These are phyloP conservation scores for Geophilus truncorum DNA, from an alignment of 2,888 invertebrate genomes.

Conservation along the genomic window DNA sequence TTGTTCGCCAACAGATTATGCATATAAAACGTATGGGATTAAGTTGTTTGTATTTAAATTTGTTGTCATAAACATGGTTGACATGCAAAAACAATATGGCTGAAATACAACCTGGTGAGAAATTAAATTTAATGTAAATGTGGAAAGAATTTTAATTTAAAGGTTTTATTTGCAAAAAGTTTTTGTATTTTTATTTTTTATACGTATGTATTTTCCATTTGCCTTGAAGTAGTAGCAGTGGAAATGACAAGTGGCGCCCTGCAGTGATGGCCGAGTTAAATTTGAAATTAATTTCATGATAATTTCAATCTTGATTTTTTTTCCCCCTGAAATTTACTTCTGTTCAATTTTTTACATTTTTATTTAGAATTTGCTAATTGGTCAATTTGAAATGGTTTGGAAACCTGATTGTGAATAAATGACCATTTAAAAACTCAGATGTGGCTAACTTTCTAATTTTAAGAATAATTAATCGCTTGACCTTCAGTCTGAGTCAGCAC, in stretches of 20 bases:
- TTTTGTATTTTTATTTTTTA: neutral
- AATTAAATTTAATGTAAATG: neutral
- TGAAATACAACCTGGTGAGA: slow-evolving; percentile 1
- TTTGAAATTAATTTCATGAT: neutral
- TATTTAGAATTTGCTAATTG: neutral
- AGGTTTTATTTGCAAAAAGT: neutral
- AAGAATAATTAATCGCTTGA: neutral
- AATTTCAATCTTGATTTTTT: neutral
- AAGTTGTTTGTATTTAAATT: slow-evolving; percentile 18
- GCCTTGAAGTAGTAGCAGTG: neutral
- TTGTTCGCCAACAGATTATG: neutral
- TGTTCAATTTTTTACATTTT: neutral
- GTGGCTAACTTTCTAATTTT: neutral
- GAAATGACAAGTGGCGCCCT: slow-evolving; percentile 18
- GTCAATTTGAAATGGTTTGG: too few species aligned
- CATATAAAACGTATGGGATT: neutral
- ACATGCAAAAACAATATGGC: neutral
- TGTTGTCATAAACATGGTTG: neutral
- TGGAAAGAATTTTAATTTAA: neutral
- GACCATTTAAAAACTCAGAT: neutral
- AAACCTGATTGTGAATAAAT: neutral
- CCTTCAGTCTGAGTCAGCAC: slow-evolving; percentile 21
- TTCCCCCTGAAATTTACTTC: neutral
- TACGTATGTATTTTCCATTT: neutral
- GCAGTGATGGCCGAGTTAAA: slow-evolving; percentile 11